phyloP scores from a whole-genome alignment of 2,797 vertebrate genomes.

The Jordanella pulchra region DNA sequence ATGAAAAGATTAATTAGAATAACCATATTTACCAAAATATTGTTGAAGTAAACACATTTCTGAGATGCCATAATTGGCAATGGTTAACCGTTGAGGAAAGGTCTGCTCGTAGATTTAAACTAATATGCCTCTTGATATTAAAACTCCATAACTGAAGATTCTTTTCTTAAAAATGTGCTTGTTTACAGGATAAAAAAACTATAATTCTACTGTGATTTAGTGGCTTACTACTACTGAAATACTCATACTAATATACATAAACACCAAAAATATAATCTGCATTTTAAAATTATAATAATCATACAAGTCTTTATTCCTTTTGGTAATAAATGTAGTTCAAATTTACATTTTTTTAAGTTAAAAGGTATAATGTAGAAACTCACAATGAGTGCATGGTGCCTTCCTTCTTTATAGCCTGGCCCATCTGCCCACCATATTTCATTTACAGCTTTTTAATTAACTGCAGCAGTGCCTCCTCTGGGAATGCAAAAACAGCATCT shows the following conservation, averaged over 20 bases:
- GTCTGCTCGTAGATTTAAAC: neutral
- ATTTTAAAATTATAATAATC: neutral
- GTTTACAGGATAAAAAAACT: neutral
- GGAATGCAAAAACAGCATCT: slow-evolving; percentile 39
- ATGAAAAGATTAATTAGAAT: no score
- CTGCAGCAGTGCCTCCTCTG: slow-evolving; percentile 20
- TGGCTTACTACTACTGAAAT: neutral
- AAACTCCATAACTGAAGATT: neutral
- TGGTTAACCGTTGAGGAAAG: neutral
- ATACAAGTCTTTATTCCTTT: neutral
- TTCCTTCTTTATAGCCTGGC: neutral
- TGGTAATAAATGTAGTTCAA: neutral
- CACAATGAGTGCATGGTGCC: neutral
- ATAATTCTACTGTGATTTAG: neutral
- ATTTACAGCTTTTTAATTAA: slow-evolving; percentile 47
- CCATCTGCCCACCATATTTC: slow-evolving; percentile 9
- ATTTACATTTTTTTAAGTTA: slow-evolving; percentile 19
- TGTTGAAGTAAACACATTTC: no score
- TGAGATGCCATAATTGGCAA: neutral
- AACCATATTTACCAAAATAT: no score
- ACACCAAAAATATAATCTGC: neutral
- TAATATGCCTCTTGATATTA: neutral
- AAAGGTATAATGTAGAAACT: neutral
- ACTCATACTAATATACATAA: neutral
- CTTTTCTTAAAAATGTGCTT: neutral